Conservation (phyloP, 2,888 invertebrate genomes). For the Drosophila neonasuta region DNA sequence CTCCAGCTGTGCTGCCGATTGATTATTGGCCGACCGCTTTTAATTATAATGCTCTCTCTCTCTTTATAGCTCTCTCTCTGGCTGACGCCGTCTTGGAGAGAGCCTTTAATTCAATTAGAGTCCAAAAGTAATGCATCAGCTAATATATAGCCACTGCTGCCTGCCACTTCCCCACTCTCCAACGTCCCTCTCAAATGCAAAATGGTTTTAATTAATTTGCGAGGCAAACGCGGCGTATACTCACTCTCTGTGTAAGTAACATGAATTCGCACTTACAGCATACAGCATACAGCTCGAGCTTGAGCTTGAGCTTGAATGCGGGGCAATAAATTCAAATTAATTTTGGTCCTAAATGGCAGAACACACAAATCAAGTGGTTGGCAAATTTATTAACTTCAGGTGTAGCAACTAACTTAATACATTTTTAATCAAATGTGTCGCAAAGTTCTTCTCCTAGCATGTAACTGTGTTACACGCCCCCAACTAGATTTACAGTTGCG, state of each 20-base stretch:
- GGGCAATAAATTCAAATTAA: conserved; percentile 72
- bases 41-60: conserved; percentile 58
- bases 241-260: conserved; percentile 29
- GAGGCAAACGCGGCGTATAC: conserved; percentile 39
- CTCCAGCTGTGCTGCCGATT: conserved; percentile 70
- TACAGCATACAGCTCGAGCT: conserved; percentile 6
- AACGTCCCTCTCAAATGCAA: conserved; percentile 32
- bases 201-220: conserved; percentile 56
- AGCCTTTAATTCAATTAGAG: conserved; percentile 63
- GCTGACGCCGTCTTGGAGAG: conserved; percentile 13
- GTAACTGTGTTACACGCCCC: conserved; percentile 5
- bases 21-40: conserved; percentile 69
- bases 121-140: conserved; percentile 46
- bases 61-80: not conserved
- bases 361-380: conserved; percentile 46
- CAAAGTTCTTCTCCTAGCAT: conserved; percentile 12
- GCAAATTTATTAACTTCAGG: conserved; percentile 41
- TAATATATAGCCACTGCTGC: conserved; percentile 4
- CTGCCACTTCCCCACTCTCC: not conserved
- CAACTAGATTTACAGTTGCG: conserved; percentile 9
- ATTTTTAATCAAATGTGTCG: conserved; percentile 40
- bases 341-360: conserved; percentile 36
- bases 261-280: conserved; percentile 65
- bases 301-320: not conserved
- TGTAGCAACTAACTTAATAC: conserved; percentile 12